Evolutionary conservation across 2,113 vertebrate species (phyloP), one percentile per base, ranked within the genome.

Genomic region (Pedetes capensis): DNA sequence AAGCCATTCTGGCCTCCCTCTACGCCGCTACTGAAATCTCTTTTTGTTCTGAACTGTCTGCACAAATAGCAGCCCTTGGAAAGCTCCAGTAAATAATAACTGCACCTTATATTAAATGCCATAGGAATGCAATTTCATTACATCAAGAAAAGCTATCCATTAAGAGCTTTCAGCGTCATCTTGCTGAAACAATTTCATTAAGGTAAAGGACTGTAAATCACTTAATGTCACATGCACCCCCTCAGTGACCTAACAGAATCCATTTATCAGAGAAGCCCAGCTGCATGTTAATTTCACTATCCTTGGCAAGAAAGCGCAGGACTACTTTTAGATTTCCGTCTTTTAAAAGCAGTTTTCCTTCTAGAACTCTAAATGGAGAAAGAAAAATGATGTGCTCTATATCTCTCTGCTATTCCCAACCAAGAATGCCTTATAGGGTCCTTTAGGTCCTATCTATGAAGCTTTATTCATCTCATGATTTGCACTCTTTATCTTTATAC

Each of bases 101-200:
- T 96, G 98, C 98, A 98, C 98, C 99, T 99, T 99, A 98, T 99
- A 99, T 99, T 98, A 99, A 99, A 99, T 98, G 99, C 99, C 98
- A 98, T 98, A 98, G 98, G 98, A 99, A 98, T 98, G 98, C 98
- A 98, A 99, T 99, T 99, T 99, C 99, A 99, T 99, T 99, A 99
- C 98, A 98, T 98, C 98, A 99, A 98, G 99, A 98, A 99, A 99
- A 99, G 98, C 98, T 98, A 99, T 99, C 99, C 99, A 99, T 99
- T 99, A 99, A 98, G 98, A 98, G 98, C 99, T 99, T 98, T 99
- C 98, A 98, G 98, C 99, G 97, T 99, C 98, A 98, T 99, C 99
- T 98, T 96, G 98, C 98, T 98, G 98, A 99, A 99, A 99, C 99
- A 99, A 99, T 99, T 99, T 99, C 99, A 99, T 99, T 99, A 99